Percentiles rank a stretch among this genome's conserved stretches.
Evolutionary conservation across 2,888 invertebrate genomes (phyloP).

Genomic region (Torymus auratus): DNA sequence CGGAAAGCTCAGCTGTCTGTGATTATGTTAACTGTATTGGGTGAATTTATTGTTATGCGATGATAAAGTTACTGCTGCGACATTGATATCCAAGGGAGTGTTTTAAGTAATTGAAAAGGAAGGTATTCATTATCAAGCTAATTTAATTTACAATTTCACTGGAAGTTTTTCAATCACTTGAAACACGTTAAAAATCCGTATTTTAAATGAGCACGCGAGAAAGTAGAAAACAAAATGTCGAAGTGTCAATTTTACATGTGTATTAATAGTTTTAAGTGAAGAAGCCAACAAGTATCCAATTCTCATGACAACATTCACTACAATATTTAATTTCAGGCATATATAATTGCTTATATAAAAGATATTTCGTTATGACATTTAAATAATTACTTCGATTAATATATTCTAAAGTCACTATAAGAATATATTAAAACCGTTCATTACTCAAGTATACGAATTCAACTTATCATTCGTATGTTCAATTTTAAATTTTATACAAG

Average conservation of each 20-base stretch:
- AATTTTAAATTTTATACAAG: conserved; percentile 7
- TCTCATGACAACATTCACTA: no score
- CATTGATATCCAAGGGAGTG: conserved; percentile 14
- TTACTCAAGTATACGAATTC: no score
- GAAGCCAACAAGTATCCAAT: neutral
- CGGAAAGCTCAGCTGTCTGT: conserved; percentile 34
- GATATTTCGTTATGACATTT: no score
- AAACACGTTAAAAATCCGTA: conserved; percentile 5
- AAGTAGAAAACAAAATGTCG: conserved; percentile 19
- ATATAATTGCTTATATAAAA: no score
- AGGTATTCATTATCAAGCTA: neutral
- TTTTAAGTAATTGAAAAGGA: conserved; percentile 8
- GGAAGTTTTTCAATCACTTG: neutral
- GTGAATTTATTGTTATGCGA: conserved; percentile 30
- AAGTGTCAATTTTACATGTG: conserved; percentile 47
- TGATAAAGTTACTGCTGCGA: neutral
- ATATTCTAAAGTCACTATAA: no score
- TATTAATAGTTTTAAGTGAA: conserved; percentile 13
- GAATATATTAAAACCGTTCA: no score
- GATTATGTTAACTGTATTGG: conserved; percentile 33
- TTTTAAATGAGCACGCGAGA: conserved; percentile 9
- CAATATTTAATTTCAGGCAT: no score
- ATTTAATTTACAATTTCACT: neutral
- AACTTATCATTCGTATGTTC: neutral
- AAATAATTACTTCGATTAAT: no score